Conservation (phyloP, 92 coral and sea anemone genomes). For the Zoanthus sansibaricus region DNA sequence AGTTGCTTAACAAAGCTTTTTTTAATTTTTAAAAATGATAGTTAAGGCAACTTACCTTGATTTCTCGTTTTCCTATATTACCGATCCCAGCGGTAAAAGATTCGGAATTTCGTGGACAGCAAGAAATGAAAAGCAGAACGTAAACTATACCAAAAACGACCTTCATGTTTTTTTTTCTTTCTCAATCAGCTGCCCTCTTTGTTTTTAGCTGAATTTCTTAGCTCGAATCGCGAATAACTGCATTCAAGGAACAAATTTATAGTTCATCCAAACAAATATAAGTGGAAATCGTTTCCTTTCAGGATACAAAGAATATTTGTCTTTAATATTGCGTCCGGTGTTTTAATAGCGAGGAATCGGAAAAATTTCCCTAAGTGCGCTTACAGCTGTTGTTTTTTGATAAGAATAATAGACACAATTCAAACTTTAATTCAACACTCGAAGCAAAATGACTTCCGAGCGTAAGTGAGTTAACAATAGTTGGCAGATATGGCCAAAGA, state of each 20-base stretch:
- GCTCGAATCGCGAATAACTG: slow-evolving; percentile 26
- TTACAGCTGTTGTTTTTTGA: background rate
- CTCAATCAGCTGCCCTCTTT: background rate
- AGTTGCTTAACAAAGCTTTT: too few relatives aligned
- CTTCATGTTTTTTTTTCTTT: slow-evolving; percentile 15
- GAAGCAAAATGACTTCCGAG: slow-evolving; percentile 44
- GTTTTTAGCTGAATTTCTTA: slow-evolving; percentile 13
- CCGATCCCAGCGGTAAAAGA: slow-evolving; percentile 48
- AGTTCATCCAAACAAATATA: slow-evolving; percentile 11
- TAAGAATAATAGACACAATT: slow-evolving; percentile 1
- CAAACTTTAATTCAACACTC: slow-evolving; percentile 27
- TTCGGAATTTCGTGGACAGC: slow-evolving; percentile 42
- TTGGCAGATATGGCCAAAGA: slow-evolving; percentile 12
- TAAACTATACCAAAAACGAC: background rate
- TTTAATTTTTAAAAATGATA: background rate
- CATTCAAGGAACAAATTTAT: background rate
- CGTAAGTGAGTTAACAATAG: slow-evolving; percentile 23
- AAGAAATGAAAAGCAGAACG: slow-evolving; percentile 13
- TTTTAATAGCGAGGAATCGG: slow-evolving; percentile 8
- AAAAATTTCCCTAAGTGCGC: background rate
- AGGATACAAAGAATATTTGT: slow-evolving; percentile 23
- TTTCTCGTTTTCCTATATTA: slow-evolving; percentile 34
- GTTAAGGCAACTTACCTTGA: background rate
- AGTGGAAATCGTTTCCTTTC: slow-evolving; percentile 27
- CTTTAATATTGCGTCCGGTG: slow-evolving; percentile 42